Evolutionary conservation across 2,797 vertebrate genomes (phyloP), one percentile per base, ranked within the genome.

Genomic region (Pangasius krempfi): DNA sequence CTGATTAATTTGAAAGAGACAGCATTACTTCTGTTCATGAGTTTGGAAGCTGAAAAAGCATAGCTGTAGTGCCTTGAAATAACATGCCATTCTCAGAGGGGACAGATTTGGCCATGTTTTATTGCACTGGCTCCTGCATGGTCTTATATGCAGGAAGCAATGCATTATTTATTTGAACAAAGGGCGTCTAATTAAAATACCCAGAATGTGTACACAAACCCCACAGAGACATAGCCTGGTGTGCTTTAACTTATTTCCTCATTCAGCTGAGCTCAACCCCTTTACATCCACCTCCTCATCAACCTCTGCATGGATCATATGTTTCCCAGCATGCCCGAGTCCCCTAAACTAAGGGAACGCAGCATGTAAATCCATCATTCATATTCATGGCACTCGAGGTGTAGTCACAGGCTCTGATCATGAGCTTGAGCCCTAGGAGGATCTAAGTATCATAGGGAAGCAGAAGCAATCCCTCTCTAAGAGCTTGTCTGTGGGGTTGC

Each of bases 151-250:
- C 50, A 78, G 72, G 44, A 86, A 66, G 64, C 44, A 82, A 73
- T 54, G n/a, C 58, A 78, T 78, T 78, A 78, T 70, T 76, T 87
- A 33, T 78, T 40, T 68, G 58, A 88, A 73, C 18, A 62, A 50
- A 30, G 25, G 22, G 37, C 13, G 5, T 73, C 54, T 44, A 75
- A 75, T 81, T 81, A 66, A 79, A 75, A 88, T 64, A 88, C 27
- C 54, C 12, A 37, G 73, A 87, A 72, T 18, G n/a, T 27, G 27
- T 47, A 44, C 10, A 60, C 14, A 25, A 80, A 80, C n/a, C 37
- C 56, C 25, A 16, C 25, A 64, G 58, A n/a, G 37, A 47, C 58
- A 16, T 2, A 72, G 18, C 27, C 84, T 73, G 56, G 81, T 66
- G 44, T 47, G 12, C n/a, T 86, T 64, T 86, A 25, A n/a, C 73